These are phyloP conservation scores for Parazoanthus atlanticus DNA, from an alignment of 92 coral and sea anemone genomes.

Conservation along the genomic window DNA sequence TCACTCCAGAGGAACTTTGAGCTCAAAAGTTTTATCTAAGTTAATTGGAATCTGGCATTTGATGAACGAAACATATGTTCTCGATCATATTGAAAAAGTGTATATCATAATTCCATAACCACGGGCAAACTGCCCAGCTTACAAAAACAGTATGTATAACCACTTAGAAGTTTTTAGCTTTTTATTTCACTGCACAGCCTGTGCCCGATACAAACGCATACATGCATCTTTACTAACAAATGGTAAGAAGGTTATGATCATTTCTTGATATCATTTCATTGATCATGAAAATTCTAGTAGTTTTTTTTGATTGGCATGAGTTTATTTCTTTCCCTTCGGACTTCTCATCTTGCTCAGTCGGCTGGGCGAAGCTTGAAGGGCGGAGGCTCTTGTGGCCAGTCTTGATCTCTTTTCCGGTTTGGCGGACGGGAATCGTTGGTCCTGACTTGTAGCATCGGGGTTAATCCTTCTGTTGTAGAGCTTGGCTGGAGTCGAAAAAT, in stretches of 20 bases:
- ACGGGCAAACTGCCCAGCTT: too few species aligned
- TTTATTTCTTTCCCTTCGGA: conserved; percentile 26
- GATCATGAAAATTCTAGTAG: neutral
- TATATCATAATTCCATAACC: too few species aligned
- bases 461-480: conserved; percentile 39
- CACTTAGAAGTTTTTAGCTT: too few species aligned
- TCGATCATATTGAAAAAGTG: too few species aligned
- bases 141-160: too few species aligned
- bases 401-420: conserved; percentile 25
- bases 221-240: too few species aligned
- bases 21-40: too few species aligned
- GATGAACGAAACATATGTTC: too few species aligned
- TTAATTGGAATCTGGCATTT: too few species aligned
- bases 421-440: conserved; percentile 37
- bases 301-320: neutral
- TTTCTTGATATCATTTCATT: neutral
- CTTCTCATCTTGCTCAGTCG: conserved; percentile 42
- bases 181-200: too few species aligned
- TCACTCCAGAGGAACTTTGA: too few species aligned
- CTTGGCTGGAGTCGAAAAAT: conserved; percentile 1
- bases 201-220: too few species aligned
- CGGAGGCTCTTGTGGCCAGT: neutral
- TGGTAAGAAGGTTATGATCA: neutral
- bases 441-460: conserved; percentile 30
- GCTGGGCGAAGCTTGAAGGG: conserved; percentile 22